These are phyloP conservation scores for Pollenia amentaria DNA, from an alignment of 2,888 invertebrate genomes.

Conservation along the genomic window DNA sequence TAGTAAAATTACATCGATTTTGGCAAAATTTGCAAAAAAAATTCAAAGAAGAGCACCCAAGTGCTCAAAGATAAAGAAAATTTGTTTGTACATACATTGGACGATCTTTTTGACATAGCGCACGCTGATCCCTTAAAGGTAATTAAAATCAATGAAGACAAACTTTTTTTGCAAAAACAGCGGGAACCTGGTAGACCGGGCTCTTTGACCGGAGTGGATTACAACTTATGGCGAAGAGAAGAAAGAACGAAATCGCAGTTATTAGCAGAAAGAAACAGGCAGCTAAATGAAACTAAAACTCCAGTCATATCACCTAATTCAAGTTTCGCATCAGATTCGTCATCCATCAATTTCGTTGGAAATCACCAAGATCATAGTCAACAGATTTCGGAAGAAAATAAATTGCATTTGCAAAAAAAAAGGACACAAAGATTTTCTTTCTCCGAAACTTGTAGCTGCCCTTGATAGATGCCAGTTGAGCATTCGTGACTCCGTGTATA, in stretches of 20 bases:
- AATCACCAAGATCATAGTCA: constrained; percentile 10
- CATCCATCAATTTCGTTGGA: constrained; percentile 5
- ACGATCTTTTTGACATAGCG: constrained; percentile 40
- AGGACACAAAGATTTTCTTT: constrained; percentile 18
- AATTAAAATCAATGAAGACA: too few relatives aligned
- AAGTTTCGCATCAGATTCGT: constrained; percentile 13
- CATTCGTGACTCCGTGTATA: constrained; percentile 40
- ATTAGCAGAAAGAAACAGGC: constrained; percentile 46
- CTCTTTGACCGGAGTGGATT: constrained; percentile 38
- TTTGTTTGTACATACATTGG: constrained; percentile 20
- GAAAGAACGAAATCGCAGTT: constrained; percentile 36
- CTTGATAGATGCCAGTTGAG: too few relatives aligned
- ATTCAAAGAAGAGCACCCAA: constrained; percentile 14
- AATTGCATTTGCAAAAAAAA: constrained; percentile 40
- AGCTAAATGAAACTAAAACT: constrained; percentile 26
- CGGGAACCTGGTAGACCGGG: constrained; percentile 30
- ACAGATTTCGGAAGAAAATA: background rate
- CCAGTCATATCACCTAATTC: constrained; percentile 13
- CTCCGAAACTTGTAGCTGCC: constrained; percentile 35
- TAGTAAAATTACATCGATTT: too few relatives aligned
- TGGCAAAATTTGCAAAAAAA: constrained; percentile 49
- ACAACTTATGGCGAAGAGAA: too few relatives aligned
- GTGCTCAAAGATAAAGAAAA: constrained; percentile 32
- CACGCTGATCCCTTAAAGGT: too few relatives aligned
- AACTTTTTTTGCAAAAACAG: constrained; percentile 22